Conservation (phyloP, 2,113 vertebrate genomes). For the Gopherus evgoodei region DNA sequence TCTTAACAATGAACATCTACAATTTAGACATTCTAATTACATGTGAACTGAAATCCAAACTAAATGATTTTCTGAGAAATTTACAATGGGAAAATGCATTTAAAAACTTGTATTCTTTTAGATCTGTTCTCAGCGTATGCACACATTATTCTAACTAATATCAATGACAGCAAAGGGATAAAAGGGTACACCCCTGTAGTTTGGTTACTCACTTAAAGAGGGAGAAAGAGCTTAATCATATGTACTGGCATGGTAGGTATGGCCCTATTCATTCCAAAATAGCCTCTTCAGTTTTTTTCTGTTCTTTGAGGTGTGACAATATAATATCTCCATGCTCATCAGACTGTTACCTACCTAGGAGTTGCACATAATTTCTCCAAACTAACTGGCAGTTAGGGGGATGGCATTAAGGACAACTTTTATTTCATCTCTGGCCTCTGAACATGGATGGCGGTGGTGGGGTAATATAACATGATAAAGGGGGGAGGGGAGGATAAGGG, state of each 20-base stretch:
- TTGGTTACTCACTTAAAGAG: not conserved
- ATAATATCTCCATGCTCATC: not conserved
- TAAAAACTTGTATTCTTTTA: not conserved
- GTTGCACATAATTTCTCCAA: not conserved
- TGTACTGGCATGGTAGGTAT: not conserved
- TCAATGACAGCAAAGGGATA: not conserved
- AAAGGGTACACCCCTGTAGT: not conserved
- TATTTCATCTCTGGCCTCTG: not conserved
- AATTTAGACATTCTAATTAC: not conserved
- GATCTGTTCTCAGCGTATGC: not conserved
- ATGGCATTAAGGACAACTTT: not conserved
- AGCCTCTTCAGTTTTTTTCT: not conserved
- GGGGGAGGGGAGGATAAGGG: not conserved
- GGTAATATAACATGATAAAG: not conserved
- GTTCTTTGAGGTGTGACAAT: not conserved
- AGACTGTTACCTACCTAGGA: not conserved
- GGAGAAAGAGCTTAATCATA: not conserved
- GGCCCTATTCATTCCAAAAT: not conserved
- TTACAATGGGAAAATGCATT: not conserved
- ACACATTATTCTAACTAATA: not conserved
- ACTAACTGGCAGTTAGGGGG: not conserved
- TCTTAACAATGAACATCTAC: not conserved
- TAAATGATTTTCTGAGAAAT: not conserved
- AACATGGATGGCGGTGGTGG: not conserved
- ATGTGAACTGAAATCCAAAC: not conserved